Evolutionary conservation across 2,113 vertebrate species (phyloP), one percentile per base, ranked within the genome.

Genomic region (Xiphorhynchus elegans): DNA sequence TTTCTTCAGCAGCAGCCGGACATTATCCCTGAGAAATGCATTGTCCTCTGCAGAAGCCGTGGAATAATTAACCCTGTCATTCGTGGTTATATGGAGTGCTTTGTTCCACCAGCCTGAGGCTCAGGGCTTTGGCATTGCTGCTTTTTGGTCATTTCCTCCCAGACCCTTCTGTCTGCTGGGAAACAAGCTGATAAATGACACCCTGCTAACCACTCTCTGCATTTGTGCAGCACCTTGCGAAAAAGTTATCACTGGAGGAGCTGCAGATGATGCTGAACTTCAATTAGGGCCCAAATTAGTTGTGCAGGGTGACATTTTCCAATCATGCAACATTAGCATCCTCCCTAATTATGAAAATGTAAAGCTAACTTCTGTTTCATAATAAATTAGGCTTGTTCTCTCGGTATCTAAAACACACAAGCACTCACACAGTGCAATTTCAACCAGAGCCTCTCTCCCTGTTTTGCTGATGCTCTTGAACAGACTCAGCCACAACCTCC

Each of bases 271-370:
- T 55, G 72, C 96, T 37, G 62, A 97, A 90, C 97, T 95, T 97
- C 98, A 97, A 96, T 97, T 96, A 97, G 95, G 87, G 80, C 95
- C 95, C 83, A 97, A 97, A 97, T 98, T 97, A 97, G 95, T 98
- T 97, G 96, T 76, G 10, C 95, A 94, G 95, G 97, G 91, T 97
- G 96, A 97, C 97, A 97, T 97, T 98, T 98, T 97, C 97, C 96
- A 97, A 98, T 97, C 97, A 98, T 69, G 80, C 94, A 96, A 96
- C 86, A 98, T 97, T 97, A 97, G 88, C 96, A 97, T 93, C 95
- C 96, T 96, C 95, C 96, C 93, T 96, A 96, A 98, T 97, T 98
- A 98, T 93, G 95, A 97, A 95, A 97, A 94, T 91, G 95, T 97
- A 94, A 94, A 72, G 90, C 84, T 97, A 88, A 91, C 92, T 94